Evolutionary conservation across 2,888 invertebrate species (phyloP), one percentile per base, ranked within the genome.

Genomic region (Macrophya alboannulata): DNA sequence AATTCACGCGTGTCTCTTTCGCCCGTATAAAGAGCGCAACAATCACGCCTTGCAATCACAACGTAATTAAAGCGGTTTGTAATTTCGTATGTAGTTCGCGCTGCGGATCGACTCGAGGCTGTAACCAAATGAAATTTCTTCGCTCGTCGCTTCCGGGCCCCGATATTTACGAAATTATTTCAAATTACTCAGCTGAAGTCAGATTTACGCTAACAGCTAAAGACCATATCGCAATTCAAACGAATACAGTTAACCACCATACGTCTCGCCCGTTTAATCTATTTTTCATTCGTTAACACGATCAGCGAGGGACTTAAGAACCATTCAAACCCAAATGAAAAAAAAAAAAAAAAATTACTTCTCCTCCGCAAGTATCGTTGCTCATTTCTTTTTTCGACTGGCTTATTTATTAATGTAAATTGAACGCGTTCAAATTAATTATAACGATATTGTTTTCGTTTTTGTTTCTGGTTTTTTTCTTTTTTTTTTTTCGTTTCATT

Each of bases 331-430:
- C 21, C 21, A 48, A 15, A 76, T 25, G 10, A 21, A 48, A 31
- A 31, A 31, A 31, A 31, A 55, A n/a, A 55, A 55, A 12, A 55
- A 48, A 21, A 48, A 12, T n/a, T n/a, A n/a, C n/a, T 37, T 72
- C 76, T 76, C 31, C 25, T 37, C 15, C n/a, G n/a, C 51, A 17
- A 77, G 77, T 51, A 51, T 77, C 71, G 71, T 68, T 71, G 48
- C 83, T 48, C 71, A 48, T 48, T 48, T 71, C 5, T 17, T 55
- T 55, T 55, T 65, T 48, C 83, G 83, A 68, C 68, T n/a, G 51
- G 48, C 43, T 62, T 85, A 85, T 85, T 85, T 85, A 85, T 85
- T 85, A 85, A 85, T 85, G 85, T 83, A 85, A 85, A 85, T 85
- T 85, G 82, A 81, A 81, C 85, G 81, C 85, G 85, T 82, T 77